A percentile compares a stretch with the other conserved stretches of the same genome.
Conservation (phyloP, 2,888 invertebrate genomes). For the Heliconius hortense region DNA sequence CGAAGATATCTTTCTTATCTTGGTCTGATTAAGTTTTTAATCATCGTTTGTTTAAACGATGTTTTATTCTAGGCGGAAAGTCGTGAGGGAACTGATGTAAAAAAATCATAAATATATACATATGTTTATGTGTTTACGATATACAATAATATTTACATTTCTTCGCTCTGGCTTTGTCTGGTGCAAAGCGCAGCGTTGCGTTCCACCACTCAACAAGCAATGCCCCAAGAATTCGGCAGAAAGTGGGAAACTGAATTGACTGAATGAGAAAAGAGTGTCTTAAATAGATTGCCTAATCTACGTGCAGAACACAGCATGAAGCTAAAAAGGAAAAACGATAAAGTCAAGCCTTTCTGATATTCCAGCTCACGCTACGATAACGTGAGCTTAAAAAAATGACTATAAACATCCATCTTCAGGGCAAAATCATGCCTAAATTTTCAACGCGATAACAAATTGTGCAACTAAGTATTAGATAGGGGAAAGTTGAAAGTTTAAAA, state of each 20-base stretch:
- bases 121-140: no score
- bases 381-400: no score
- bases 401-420: neutral
- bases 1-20: neutral
- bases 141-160: neutral
- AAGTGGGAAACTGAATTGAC: neutral
- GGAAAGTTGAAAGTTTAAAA: conserved; percentile 23
- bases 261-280: neutral
- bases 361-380: no score
- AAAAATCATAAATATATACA: no score
- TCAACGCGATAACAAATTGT: neutral
- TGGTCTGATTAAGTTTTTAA: no score
- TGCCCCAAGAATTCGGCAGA: neutral
- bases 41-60: no score
- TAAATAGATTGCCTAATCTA: neutral
- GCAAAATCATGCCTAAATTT: neutral
- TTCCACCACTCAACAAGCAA: neutral
- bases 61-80: neutral
- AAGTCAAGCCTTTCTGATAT: no score
- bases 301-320: neutral
- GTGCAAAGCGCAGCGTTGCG: neutral
- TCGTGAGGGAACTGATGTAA: neutral
- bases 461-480: conserved; percentile 3
- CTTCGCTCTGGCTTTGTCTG: neutral
- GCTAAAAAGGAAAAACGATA: neutral